Percentiles rank a stretch among this genome's conserved stretches.
These are phyloP conservation scores for Electrophaes corylata DNA, from an alignment of 2,888 invertebrate genomes.

Conservation along the genomic window DNA sequence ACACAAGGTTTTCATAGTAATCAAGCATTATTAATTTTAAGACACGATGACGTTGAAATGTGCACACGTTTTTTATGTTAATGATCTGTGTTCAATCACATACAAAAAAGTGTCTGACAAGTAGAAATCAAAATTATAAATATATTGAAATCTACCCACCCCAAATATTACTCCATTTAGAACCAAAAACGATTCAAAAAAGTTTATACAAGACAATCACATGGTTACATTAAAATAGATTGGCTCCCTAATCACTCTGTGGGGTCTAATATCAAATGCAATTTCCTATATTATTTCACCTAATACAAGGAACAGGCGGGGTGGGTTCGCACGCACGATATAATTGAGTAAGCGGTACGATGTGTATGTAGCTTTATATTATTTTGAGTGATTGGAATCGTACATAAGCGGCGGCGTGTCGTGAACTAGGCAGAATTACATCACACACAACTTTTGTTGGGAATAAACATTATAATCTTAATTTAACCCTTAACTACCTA, in stretches of 20 bases:
- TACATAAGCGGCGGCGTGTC: background rate
- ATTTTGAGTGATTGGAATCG: constrained; percentile 17
- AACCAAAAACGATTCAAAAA: background rate
- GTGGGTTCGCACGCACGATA: constrained; percentile 44
- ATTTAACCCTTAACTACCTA: too few relatives aligned
- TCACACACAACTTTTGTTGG: too few relatives aligned
- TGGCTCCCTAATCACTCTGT: constrained; percentile 53
- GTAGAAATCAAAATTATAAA: too few relatives aligned
- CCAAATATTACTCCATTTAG: background rate
- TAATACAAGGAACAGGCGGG: constrained; percentile 54
- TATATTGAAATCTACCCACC: background rate
- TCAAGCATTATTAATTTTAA: too few relatives aligned
- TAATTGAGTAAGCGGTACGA: constrained; percentile 40
- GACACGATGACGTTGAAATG: too few relatives aligned
- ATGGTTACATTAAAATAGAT: constrained; percentile 59
- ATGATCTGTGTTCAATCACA: too few relatives aligned
- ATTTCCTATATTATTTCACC: constrained; percentile 62
- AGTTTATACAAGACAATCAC: constrained; percentile 35
- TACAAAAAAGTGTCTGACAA: too few relatives aligned
- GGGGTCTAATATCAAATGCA: constrained; percentile 55
- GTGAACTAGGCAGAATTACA: background rate
- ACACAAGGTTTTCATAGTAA: too few relatives aligned
- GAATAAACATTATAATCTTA: too few relatives aligned
- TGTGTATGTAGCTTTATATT: constrained; percentile 7
- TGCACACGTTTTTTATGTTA: too few relatives aligned